Conservation (phyloP, 1,140 invertebrate species). For the Nomia melanderi region DNA sequence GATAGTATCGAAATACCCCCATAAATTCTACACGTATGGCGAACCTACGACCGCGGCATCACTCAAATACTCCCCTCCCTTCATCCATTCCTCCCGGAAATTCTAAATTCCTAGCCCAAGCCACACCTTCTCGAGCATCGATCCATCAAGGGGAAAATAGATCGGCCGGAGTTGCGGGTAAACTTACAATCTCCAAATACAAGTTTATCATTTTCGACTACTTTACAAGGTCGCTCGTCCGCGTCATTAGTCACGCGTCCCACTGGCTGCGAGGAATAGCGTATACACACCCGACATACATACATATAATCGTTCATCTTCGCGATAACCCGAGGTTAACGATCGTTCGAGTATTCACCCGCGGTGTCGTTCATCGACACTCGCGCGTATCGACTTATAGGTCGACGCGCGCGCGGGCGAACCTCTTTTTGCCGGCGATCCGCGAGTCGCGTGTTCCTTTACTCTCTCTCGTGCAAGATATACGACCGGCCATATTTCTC, state of each 20-base stretch:
- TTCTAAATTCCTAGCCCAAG: no score
- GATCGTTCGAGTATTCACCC: neutral
- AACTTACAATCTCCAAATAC: neutral
- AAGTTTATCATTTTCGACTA: neutral
- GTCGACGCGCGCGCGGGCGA: no score
- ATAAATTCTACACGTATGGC: no score
- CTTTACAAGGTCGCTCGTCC: neutral
- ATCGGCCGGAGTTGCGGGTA: neutral
- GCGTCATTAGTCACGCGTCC: neutral
- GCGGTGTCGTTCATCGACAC: neutral
- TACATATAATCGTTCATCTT: neutral
- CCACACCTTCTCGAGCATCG: neutral
- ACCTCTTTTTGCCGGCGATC: slow-evolving; percentile 10
- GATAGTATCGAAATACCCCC: no score
- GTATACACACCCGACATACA: no score
- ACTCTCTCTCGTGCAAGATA: slow-evolving; percentile 18
- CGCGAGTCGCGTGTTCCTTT: slow-evolving; percentile 13
- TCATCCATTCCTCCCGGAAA: no score
- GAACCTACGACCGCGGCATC: no score
- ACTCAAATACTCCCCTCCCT: no score
- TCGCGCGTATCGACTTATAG: neutral
- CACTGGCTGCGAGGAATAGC: neutral
- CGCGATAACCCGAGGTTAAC: neutral
- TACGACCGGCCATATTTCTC: slow-evolving; percentile 27
- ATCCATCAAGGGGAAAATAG: neutral